A percentile compares a stretch with the other conserved stretches of the same genome.
Evolutionary conservation across 2,888 invertebrate species (phyloP).

Genomic region (Entomobrya multifasciata): DNA sequence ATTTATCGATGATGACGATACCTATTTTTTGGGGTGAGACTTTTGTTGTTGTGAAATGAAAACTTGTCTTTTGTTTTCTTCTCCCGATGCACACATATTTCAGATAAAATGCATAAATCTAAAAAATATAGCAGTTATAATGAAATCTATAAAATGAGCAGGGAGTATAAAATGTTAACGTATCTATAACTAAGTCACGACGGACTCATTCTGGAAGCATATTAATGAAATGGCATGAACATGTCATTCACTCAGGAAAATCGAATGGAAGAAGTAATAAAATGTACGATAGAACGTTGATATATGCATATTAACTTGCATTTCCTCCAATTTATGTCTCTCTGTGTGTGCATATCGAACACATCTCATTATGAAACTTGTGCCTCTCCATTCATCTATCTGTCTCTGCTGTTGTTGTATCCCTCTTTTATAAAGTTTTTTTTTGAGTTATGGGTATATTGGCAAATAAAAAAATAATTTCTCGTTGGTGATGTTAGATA

Average conservation of each 20-base stretch:
- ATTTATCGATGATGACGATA: slow-evolving; percentile 25
- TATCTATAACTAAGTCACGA: slow-evolving; percentile 1
- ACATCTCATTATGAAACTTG: slow-evolving; percentile 70
- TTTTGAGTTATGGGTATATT: slow-evolving; percentile 33
- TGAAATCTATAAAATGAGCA: slow-evolving; percentile 27
- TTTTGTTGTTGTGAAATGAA: slow-evolving; percentile 33
- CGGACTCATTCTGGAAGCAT: slow-evolving; percentile 26
- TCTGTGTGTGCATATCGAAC: slow-evolving; percentile 3
- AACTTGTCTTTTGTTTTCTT: slow-evolving; percentile 57
- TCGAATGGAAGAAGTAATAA: background rate
- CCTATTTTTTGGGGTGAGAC: background rate
- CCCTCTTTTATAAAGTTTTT: slow-evolving; percentile 16
- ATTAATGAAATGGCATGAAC: slow-evolving; percentile 46
- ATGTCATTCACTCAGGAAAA: background rate
- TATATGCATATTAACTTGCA: slow-evolving; percentile 57
- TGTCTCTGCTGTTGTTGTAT: background rate
- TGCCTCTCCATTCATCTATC: slow-evolving; percentile 48
- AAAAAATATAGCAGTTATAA: slow-evolving; percentile 6
- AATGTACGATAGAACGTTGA: background rate
- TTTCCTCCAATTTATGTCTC: slow-evolving; percentile 36
- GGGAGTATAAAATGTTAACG: background rate
- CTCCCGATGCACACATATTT: slow-evolving; percentile 16
- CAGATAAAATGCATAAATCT: slow-evolving; percentile 55
- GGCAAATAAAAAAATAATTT: slow-evolving; percentile 54
- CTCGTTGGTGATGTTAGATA: slow-evolving; percentile 22